Conservation (phyloP, 2,797 vertebrate species). For the Uromys caudimaculatus region DNA sequence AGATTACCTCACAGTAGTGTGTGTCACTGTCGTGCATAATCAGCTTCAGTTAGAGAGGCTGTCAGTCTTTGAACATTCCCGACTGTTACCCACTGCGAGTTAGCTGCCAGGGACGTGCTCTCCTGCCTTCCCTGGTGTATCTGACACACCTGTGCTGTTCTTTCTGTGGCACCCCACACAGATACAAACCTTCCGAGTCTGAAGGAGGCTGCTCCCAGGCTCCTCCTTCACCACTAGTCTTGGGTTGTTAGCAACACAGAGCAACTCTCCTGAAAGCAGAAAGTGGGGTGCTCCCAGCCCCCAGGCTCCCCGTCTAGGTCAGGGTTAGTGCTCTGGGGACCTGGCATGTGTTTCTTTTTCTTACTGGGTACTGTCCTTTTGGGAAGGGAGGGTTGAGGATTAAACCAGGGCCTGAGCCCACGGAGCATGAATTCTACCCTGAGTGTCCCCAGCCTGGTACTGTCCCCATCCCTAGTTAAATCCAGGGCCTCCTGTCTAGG, state of each 20-base stretch:
- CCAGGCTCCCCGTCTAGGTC: not conserved
- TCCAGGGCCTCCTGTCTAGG: not conserved
- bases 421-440: no score
- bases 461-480: not conserved
- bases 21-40: not conserved
- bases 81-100: not conserved
- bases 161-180: accelerated
- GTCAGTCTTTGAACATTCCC: not conserved
- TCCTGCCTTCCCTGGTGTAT: not conserved
- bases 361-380: not conserved
- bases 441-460: not conserved
- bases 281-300: not conserved
- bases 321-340: not conserved
- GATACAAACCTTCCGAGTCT: not conserved
- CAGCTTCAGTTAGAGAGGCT: not conserved
- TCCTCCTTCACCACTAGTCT: not conserved
- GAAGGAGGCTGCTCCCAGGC: no score
- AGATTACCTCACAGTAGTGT: conserved; percentile 38
- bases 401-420: not conserved
- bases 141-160: not conserved
- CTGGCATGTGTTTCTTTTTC: not conserved
- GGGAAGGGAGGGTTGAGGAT: not conserved
- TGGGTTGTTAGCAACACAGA: not conserved
- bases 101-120: not conserved
- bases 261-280: not conserved